These are phyloP conservation scores for Lanius collurio DNA, from an alignment of 2,113 vertebrate species.

Conservation along the genomic window DNA sequence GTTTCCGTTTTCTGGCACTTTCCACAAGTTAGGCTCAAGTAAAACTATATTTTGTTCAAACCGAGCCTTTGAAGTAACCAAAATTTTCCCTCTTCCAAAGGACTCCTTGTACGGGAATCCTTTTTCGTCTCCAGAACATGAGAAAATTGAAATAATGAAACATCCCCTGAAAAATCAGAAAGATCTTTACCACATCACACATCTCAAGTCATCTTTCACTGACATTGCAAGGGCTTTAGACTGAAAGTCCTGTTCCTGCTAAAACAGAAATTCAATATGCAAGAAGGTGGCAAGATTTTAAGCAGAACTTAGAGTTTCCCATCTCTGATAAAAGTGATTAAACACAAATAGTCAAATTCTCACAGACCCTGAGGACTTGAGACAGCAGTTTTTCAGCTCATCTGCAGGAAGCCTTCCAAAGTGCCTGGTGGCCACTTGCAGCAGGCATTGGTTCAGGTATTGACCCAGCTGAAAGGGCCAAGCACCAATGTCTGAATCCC, in stretches of 20 bases:
- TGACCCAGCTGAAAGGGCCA: not conserved
- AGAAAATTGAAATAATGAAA: not conserved
- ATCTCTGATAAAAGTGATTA: not conserved
- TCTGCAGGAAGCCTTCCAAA: not conserved
- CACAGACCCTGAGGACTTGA: not conserved
- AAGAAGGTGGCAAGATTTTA: not conserved
- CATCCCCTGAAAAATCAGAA: not conserved
- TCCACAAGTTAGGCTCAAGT: not conserved
- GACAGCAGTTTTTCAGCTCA: not conserved
- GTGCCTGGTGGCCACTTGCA: too few species aligned
- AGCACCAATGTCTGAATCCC: not conserved
- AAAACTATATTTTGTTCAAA: not conserved
- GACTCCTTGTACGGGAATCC: not conserved
- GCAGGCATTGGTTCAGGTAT: fast-evolving
- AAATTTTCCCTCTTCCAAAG: not conserved
- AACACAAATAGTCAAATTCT: not conserved
- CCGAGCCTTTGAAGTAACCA: not conserved
- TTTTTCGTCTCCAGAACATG: not conserved
- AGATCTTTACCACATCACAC: not conserved
- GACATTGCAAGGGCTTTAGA: not conserved
- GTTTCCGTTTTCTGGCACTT: not conserved
- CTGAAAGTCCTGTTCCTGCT: not conserved
- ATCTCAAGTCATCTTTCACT: not conserved
- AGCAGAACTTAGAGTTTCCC: not conserved
- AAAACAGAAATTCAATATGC: not conserved